Evolutionary conservation across 1,140 invertebrate genomes (phyloP).

Genomic region (Papilio polyxenes): DNA sequence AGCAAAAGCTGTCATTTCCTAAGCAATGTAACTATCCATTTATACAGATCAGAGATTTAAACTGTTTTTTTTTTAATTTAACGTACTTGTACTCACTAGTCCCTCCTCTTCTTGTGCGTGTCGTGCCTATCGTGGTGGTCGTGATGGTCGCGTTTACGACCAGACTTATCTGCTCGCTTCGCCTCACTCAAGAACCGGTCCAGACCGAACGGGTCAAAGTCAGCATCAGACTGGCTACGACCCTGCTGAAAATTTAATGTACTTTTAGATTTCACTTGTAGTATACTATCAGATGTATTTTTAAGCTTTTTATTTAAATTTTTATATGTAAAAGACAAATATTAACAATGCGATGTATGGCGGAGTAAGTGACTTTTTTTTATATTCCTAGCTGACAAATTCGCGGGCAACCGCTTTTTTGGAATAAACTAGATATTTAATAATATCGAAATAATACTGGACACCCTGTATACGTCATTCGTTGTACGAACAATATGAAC

Average conservation of each 20-base stretch:
- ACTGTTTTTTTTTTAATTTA: too few relatives aligned
- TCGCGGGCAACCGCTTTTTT: too few relatives aligned
- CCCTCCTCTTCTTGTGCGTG: slow-evolving; percentile 60
- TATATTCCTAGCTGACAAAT: not conserved
- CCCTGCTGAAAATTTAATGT: not conserved
- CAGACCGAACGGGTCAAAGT: slow-evolving; percentile 98
- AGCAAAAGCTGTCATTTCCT: too few relatives aligned
- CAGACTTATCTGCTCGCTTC: slow-evolving; percentile 88
- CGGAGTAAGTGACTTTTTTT: too few relatives aligned
- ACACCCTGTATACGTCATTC: too few relatives aligned
- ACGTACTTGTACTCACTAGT: slow-evolving; percentile 43
- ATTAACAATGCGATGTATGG: too few relatives aligned
- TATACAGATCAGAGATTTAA: too few relatives aligned
- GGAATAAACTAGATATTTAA: too few relatives aligned
- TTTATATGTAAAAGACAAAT: too few relatives aligned
- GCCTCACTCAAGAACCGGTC: slow-evolving; percentile 99
- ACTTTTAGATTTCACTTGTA: slow-evolving; percentile 46
- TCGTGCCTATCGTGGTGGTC: slow-evolving; percentile 54
- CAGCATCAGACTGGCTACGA: slow-evolving; percentile 71
- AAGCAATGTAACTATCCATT: too few relatives aligned
- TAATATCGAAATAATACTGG: not conserved
- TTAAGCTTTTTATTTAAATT: too few relatives aligned
- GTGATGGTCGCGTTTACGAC: slow-evolving; percentile 62
- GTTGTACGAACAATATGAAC: too few relatives aligned
- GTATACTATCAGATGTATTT: not conserved